These are phyloP conservation scores for Pionites leucogaster DNA, from an alignment of 2,113 vertebrate genomes.

Conservation along the genomic window DNA sequence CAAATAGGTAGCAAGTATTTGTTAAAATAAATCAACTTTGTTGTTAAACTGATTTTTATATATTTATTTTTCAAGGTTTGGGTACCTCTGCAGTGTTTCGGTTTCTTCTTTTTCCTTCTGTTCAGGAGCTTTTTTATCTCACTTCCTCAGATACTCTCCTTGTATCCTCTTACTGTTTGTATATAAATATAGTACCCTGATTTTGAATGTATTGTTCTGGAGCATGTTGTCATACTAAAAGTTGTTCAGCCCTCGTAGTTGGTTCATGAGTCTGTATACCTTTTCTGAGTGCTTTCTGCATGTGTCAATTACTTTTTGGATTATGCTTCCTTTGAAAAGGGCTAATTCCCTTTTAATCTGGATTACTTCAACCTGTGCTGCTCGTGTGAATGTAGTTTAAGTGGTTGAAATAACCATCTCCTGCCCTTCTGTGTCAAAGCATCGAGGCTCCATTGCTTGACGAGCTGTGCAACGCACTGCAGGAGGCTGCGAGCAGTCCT, in stretches of 20 bases:
- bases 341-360: not conserved
- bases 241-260: not conserved
- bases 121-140: not conserved
- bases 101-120: not conserved
- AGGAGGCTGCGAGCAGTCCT: not conserved
- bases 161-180: not conserved
- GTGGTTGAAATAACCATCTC: not conserved
- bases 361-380: not conserved
- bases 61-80: not conserved
- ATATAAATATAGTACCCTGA: not conserved
- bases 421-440: not conserved
- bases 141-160: not conserved
- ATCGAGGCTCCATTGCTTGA: not conserved
- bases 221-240: not conserved
- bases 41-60: not conserved
- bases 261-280: not conserved
- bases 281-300: not conserved
- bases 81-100: not conserved
- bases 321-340: not conserved
- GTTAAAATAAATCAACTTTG: not conserved
- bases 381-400: not conserved
- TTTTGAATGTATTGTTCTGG: conserved; percentile 9
- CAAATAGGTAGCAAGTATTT: not conserved
- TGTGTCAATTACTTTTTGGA: not conserved
- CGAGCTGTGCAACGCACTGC: not conserved